A percentile compares a stretch with the other conserved stretches of the same genome.
phyloP scores from a whole-genome alignment of 2,113 vertebrate genomes.

The Lathamus discolor region DNA sequence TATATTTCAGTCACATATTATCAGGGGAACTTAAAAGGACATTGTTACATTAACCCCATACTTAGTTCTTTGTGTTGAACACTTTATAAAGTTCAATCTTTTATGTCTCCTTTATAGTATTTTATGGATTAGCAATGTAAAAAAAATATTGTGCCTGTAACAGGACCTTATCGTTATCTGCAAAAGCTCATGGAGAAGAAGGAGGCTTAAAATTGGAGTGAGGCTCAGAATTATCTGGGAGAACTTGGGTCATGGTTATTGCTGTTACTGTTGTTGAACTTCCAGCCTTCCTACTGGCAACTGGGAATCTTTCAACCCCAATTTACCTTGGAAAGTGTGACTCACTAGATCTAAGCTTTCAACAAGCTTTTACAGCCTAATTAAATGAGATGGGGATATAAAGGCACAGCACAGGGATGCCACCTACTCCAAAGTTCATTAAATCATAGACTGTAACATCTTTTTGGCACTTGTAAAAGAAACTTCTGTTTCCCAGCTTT shows the following conservation, averaged over 20 bases:
- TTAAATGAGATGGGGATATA: neutral
- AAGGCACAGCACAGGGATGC: neutral
- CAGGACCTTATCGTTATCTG: neutral
- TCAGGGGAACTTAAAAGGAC: neutral
- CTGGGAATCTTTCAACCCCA: neutral
- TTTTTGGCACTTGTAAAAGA: neutral
- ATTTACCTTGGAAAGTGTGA: neutral
- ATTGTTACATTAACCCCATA: neutral
- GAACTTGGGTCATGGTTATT: neutral
- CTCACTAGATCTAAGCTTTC: neutral
- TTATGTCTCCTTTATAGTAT: neutral
- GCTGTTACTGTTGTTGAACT: neutral
- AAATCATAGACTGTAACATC: neutral
- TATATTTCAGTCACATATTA: neutral
- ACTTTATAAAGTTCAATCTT: neutral
- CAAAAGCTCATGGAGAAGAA: neutral
- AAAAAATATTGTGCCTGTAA: neutral
- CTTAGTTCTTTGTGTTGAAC: neutral
- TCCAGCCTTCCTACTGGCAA: neutral
- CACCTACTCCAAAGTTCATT: neutral
- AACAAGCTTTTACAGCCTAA: neutral
- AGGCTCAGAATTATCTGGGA: neutral
- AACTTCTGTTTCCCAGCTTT: neutral
- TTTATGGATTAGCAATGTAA: neutral
- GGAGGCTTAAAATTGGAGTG: neutral